Conservation (phyloP, 2,888 invertebrate species). For the Panopea generosa region DNA sequence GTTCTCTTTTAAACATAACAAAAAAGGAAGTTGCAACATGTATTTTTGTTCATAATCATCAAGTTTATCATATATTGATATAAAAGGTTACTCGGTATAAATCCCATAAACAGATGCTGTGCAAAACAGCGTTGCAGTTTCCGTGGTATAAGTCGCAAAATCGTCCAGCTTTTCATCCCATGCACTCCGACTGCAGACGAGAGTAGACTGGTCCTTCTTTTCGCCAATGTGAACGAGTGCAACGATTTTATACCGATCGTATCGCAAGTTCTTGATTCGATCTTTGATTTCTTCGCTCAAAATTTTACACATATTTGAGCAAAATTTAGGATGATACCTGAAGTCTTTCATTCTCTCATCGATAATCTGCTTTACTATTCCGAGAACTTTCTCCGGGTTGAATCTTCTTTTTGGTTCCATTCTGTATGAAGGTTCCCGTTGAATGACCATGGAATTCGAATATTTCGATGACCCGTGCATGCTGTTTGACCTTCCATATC, state of each 20-base stretch:
- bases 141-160: conserved; percentile 64
- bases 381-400: conserved; percentile 56
- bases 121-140: conserved; percentile 68
- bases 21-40: no score
- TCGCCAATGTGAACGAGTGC: conserved; percentile 70
- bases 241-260: conserved; percentile 73
- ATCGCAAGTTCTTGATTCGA: conserved; percentile 65
- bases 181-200: conserved; percentile 68
- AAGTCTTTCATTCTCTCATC: conserved; percentile 63
- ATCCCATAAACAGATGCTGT: conserved; percentile 72
- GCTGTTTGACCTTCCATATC: conserved; percentile 56
- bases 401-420: conserved; percentile 72
- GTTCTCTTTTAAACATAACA: no score
- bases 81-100: conserved; percentile 67
- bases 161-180: conserved; percentile 72
- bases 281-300: conserved; percentile 74
- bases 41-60: no score
- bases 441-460: conserved; percentile 41
- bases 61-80: no score
- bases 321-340: conserved; percentile 66
- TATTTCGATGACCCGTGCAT: conserved; percentile 53
- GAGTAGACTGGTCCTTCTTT: conserved; percentile 67
- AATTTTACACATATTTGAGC: conserved; percentile 66
- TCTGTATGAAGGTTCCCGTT: conserved; percentile 71
- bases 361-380: conserved; percentile 57